A percentile compares a stretch with the other conserved stretches of the same genome.
Conservation (phyloP, 2,888 invertebrate genomes). For the Tupiocoris notatus region DNA sequence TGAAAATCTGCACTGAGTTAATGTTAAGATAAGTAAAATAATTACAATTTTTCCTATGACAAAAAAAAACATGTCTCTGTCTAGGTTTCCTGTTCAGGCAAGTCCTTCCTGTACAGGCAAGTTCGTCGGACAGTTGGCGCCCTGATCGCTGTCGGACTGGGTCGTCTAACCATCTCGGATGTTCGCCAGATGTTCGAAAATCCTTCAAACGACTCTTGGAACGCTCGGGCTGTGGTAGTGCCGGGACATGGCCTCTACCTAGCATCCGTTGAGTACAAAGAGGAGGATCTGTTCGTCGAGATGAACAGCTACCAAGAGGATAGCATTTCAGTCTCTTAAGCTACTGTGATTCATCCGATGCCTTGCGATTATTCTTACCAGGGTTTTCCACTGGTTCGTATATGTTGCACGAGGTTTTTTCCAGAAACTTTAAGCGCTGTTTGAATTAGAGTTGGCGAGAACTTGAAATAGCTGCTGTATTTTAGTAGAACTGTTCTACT, state of each 20-base stretch:
- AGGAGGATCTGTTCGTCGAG: slow-evolving; percentile 57
- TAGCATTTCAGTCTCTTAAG: slow-evolving; percentile 25
- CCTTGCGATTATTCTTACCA: no score
- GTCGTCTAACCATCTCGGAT: slow-evolving; percentile 63
- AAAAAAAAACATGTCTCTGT: no score
- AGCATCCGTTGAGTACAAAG: slow-evolving; percentile 67
- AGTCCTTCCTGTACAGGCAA: slow-evolving; percentile 78
- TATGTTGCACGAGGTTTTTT: no score
- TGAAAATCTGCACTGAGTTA: no score
- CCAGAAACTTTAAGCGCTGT: no score
- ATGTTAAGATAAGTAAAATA: no score
- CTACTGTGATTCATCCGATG: no score
- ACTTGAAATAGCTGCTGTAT: no score
- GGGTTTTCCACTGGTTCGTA: no score
- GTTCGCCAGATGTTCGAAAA: slow-evolving; percentile 74
- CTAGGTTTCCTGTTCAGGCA: slow-evolving; percentile 61
- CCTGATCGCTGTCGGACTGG: slow-evolving; percentile 63
- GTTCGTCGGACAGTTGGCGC: slow-evolving; percentile 75
- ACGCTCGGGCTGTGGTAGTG: slow-evolving; percentile 53
- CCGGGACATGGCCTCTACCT: slow-evolving; percentile 70
- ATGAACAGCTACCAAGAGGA: slow-evolving; percentile 40
- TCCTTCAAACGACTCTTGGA: slow-evolving; percentile 71
- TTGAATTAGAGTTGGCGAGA: no score
- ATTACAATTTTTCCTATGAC: no score
- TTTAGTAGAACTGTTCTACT: no score